Evolutionary conservation across 1,140 invertebrate genomes (phyloP).

Genomic region (Hydropsyche tenuis): DNA sequence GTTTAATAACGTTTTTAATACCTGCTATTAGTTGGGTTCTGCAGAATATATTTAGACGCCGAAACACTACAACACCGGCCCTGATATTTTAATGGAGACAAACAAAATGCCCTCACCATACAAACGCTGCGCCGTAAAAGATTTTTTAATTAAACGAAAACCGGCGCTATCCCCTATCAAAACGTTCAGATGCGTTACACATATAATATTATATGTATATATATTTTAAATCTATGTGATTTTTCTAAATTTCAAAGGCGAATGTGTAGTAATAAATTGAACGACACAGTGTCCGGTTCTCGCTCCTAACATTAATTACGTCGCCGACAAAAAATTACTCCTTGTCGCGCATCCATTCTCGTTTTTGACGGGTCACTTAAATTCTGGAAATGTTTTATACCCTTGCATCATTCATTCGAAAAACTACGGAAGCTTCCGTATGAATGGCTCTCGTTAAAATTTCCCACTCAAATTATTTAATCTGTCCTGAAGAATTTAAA

Average conservation of each 20-base stretch:
- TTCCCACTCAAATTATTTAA: constrained; percentile 26
- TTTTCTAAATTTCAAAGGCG: too few relatives aligned
- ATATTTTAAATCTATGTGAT: background rate
- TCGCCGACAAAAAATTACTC: constrained; percentile 13
- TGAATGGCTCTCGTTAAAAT: constrained; percentile 19
- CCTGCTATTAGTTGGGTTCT: constrained; percentile 40
- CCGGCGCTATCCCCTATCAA: too few relatives aligned
- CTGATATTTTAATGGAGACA: constrained; percentile 36
- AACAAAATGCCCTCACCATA: background rate
- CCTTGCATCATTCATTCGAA: constrained; percentile 7
- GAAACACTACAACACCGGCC: constrained; percentile 27
- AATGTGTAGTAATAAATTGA: constrained; percentile 19
- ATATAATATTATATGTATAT: background rate
- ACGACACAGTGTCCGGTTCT: background rate
- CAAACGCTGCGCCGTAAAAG: too few relatives aligned
- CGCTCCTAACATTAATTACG: constrained; percentile 1
- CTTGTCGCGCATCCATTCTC: constrained; percentile 14
- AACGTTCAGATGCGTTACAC: background rate
- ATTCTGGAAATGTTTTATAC: constrained; percentile 18
- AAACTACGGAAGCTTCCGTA: constrained; percentile 14
- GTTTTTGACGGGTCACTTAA: constrained; percentile 21
- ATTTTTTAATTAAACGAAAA: too few relatives aligned
- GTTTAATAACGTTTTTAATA: constrained; percentile 45
- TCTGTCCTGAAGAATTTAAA: constrained; percentile 15
- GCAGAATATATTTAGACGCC: constrained; percentile 31